Base-by-base conservation (phyloP, 2,113 vertebrate genomes). In the Rhinolophus sinicus region DNA sequence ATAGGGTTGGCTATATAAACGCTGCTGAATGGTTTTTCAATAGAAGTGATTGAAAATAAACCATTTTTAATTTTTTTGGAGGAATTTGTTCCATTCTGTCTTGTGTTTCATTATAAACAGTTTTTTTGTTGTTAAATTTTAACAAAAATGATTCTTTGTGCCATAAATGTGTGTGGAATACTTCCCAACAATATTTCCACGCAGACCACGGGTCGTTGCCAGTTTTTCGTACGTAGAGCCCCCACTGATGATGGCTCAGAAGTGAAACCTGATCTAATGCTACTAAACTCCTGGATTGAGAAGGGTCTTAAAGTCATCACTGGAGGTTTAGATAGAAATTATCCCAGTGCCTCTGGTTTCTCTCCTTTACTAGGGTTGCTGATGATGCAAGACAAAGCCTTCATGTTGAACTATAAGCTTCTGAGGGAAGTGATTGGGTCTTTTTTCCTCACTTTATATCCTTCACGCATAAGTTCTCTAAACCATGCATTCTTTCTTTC, bases 11-110 rank as follows among this genome's bases (percentile, higher is more conserved):
- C 88, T 83, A 52, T 76, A 93, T 88, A 91, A 97, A 88, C 80
- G 60, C 24, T 0, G 2, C 94, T 33, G 80, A 96, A 97, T 88
- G 85, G 73, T 89, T 97, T 97, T 95, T 96, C 94, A 93, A 77
- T 93, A 95, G 90, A 97, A 93, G 52, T 84, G 86, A 97, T 92
- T 90, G 82, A 94, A 96, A 86, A 85, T 95, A 64, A 82, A 70
- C 2, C n/a, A 62, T 72, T 88, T 88, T 70, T 22, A 19, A 64
- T 62, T 73, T 85, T 88, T 96, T 89, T 92, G 8, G 62, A 95
- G 78, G 93, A 93, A 88, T 96, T 92, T 96, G 95, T 97, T 98
- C 91, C 97, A 97, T 93, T 97, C 65, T 83, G 94, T 98, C 93
- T 97, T 96, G 80, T 86, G 87, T 97, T 97, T 97, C 97, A 95